These are phyloP conservation scores for Erethizon dorsatum DNA, from an alignment of 2,797 vertebrate species.

Conservation along the genomic window DNA sequence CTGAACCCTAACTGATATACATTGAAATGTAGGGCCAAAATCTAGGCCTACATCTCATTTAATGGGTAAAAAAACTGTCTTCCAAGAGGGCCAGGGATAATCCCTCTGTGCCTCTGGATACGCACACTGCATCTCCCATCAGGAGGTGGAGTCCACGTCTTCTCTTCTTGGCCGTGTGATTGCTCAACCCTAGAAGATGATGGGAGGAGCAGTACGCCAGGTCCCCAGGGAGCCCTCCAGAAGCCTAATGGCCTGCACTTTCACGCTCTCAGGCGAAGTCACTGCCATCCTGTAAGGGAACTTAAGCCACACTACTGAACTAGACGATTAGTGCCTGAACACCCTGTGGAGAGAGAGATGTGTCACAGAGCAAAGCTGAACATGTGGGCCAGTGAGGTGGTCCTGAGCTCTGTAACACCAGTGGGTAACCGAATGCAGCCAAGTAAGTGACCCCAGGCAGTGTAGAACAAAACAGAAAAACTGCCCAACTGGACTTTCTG, in stretches of 20 bases:
- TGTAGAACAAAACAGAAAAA: conserved; percentile 39
- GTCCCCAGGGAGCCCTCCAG: neutral
- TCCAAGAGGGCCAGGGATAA: neutral
- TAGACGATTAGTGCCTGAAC: neutral
- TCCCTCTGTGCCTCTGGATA: neutral
- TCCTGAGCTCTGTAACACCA: neutral
- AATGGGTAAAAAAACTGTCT: neutral
- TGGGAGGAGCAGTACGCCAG: neutral
- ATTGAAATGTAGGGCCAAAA: neutral
- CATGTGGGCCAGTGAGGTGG: neutral
- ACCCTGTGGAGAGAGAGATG: neutral
- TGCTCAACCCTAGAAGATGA: neutral
- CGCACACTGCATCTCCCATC: neutral
- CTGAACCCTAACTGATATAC: neutral
- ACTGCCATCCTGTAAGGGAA: neutral
- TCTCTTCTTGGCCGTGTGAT: conserved; percentile 20
- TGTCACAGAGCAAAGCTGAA: neutral
- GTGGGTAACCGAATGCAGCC: neutral
- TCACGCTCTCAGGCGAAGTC: neutral
- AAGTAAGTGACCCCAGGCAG: neutral
- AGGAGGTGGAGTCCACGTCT: neutral
- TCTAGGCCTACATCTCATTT: neutral
- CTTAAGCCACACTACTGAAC: neutral
- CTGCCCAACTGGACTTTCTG: neutral
- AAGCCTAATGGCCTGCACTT: neutral